phyloP scores from a whole-genome alignment of 2,888 invertebrate genomes.

The Odontomyia ornata region DNA sequence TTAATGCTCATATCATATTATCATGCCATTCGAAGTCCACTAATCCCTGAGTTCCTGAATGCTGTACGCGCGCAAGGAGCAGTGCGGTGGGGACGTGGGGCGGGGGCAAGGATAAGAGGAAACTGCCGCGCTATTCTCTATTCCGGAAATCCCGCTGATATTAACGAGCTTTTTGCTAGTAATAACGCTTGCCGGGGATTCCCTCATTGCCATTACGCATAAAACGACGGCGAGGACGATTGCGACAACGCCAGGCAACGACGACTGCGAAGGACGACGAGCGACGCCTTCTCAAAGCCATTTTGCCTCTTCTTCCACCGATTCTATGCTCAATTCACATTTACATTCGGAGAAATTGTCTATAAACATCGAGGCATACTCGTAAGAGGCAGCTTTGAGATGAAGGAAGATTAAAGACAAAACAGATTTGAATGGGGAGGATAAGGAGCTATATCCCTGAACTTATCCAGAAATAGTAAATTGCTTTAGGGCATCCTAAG shows the following conservation, averaged over 20 bases:
- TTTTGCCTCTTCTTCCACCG: too few species aligned
- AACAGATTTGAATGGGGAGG: slow-evolving; percentile 34
- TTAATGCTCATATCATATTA: slow-evolving; percentile 40
- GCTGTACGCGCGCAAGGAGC: slow-evolving; percentile 7
- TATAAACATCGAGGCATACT: too few species aligned
- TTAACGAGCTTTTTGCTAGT: slow-evolving; percentile 29
- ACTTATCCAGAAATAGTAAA: slow-evolving; percentile 33
- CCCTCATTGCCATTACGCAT: slow-evolving; percentile 26
- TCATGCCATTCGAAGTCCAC: slow-evolving; percentile 31
- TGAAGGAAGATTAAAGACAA: slow-evolving; percentile 22
- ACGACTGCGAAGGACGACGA: too few species aligned
- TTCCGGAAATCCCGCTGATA: slow-evolving; percentile 37
- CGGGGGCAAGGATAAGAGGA: too few species aligned
- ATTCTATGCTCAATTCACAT: too few species aligned
- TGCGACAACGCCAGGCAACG: neutral
- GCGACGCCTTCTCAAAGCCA: too few species aligned
- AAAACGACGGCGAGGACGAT: neutral
- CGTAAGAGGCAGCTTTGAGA: neutral
- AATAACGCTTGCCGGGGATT: slow-evolving; percentile 27
- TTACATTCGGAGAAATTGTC: too few species aligned
- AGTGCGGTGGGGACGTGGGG: too few species aligned
- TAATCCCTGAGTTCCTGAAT: slow-evolving; percentile 29
- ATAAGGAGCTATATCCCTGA: slow-evolving; percentile 18
- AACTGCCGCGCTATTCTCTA: neutral
- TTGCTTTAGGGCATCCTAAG: neutral